phyloP scores from a whole-genome alignment of 2,888 invertebrate species.

The Scelioninae gen. 1 region DNA sequence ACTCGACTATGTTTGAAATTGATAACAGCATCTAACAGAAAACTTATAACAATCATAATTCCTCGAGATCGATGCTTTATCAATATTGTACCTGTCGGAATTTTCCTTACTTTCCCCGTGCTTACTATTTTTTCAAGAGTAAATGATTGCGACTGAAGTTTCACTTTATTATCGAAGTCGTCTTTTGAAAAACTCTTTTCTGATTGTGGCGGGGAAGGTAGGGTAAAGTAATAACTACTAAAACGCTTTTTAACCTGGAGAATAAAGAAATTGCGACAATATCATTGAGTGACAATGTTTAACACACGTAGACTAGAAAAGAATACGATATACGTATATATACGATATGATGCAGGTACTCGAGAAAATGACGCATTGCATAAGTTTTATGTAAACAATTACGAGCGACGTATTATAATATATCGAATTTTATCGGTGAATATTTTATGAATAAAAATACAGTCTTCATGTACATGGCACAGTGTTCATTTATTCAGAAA shows the following conservation, averaged over 20 bases:
- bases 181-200: too few species aligned
- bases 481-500: conserved; percentile 13
- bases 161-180: too few species aligned
- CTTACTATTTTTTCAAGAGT: not conserved
- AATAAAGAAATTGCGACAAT: conserved; percentile 51
- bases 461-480: conserved; percentile 49
- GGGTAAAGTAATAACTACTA: conserved; percentile 25
- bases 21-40: conserved; percentile 17
- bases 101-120: conserved; percentile 33
- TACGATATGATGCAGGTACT: conserved; percentile 44
- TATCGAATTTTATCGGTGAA: conserved; percentile 61
- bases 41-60: conserved; percentile 27
- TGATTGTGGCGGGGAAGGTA: conserved; percentile 18
- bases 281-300: conserved; percentile 50
- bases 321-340: conserved; percentile 39
- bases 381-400: conserved; percentile 66
- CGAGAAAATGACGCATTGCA: conserved; percentile 51
- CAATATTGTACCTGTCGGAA: conserved; percentile 49
- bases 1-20: conserved; percentile 16
- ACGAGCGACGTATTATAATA: conserved; percentile 44
- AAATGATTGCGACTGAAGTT: not conserved
- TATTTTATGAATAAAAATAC: conserved; percentile 68
- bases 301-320: conserved; percentile 36
- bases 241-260: conserved; percentile 49
- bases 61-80: conserved; percentile 33